Evolutionary conservation across 2,888 invertebrate genomes (phyloP), one percentile per base, ranked within the genome.

Genomic region (Gandaritis pyraliata): DNA sequence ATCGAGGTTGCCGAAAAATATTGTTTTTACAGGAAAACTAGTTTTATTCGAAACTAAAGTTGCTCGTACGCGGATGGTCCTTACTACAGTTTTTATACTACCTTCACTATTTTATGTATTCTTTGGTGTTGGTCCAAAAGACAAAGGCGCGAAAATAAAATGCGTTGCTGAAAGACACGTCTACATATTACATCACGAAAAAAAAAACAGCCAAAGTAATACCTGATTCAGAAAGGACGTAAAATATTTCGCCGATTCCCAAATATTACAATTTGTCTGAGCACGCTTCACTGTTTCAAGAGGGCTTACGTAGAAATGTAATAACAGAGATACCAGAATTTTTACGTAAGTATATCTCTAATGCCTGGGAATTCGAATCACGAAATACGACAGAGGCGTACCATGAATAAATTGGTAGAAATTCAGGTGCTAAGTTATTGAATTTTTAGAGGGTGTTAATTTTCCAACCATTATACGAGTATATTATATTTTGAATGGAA

Each of bases 291-390:
- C 77, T 80, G 74, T 75, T 76, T 72, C 73, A 62, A 66, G 66
- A 64, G 68, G 68, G 72, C 76, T 78, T 76, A 78, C 67, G 70
- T 68, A 72, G 78, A 81, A 87, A 87, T 84, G 85, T 85, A 86
- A 87, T 86, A 86, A 85, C 81, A 77, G 73, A 80, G 78, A 83
- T 81, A 78, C 81, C 80, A 73, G 79, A 76, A 73, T 79, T 82
- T 80, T 79, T 78, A 66, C 72, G 74, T 75, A 73, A 15, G 41
- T 41, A 43, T 15, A 16, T 12, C 29, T 47, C 29, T 47, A 47
- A 47, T 47, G 47, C 23, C 76, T 80, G 83, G 39, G 29, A 41
- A 56, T 56, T 48, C 85, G 82, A 86, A 84, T 84, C 83, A 80
- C 81, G 77, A 79, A 83, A 56, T 48, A 86, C 49, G 48, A 30